Conservation (phyloP, 2,113 vertebrate species). For the Bothrops jararaca region DNA sequence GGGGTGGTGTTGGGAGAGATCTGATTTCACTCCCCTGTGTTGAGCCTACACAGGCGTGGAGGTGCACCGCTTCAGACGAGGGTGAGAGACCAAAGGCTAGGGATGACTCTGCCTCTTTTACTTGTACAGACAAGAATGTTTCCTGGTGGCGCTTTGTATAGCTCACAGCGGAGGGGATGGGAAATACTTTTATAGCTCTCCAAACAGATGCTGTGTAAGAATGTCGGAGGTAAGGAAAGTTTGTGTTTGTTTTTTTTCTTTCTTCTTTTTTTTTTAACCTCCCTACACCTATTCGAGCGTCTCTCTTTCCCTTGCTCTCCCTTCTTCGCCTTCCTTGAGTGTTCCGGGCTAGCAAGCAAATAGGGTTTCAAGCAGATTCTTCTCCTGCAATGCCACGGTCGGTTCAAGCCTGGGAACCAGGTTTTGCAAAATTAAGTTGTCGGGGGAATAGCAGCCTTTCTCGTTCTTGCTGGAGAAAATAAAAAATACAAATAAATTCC, state of each 20-base stretch:
- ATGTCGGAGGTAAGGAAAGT: conserved; percentile 93
- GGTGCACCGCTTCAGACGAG: conserved; percentile 81
- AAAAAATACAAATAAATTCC: too few relatives aligned
- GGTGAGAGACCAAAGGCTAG: conserved; percentile 68
- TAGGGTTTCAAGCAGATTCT: conserved; percentile 29
- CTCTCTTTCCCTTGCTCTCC: not conserved
- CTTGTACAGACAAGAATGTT: conserved; percentile 83
- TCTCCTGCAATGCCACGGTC: conserved; percentile 12
- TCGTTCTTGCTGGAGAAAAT: not conserved
- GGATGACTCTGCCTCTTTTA: conserved; percentile 81
- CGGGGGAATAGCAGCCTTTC: not conserved
- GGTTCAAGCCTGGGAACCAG: not conserved
- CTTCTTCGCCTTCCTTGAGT: conserved; percentile 21
- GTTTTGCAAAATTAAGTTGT: conserved; percentile 34
- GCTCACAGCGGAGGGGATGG: conserved; percentile 81
- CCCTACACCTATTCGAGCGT: not conserved
- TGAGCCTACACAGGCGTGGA: conserved; percentile 82
- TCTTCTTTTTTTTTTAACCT: not conserved
- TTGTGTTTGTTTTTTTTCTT: not conserved
- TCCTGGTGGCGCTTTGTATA: conserved; percentile 78
- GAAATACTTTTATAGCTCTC: conserved; percentile 77
- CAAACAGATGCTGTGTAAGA: conserved; percentile 79
- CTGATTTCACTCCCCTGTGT: conserved; percentile 86
- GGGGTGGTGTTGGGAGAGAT: conserved; percentile 73
- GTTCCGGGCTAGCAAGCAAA: not conserved